Base-by-base conservation (phyloP, 1,140 invertebrate genomes). In the Triops longicaudatus region DNA sequence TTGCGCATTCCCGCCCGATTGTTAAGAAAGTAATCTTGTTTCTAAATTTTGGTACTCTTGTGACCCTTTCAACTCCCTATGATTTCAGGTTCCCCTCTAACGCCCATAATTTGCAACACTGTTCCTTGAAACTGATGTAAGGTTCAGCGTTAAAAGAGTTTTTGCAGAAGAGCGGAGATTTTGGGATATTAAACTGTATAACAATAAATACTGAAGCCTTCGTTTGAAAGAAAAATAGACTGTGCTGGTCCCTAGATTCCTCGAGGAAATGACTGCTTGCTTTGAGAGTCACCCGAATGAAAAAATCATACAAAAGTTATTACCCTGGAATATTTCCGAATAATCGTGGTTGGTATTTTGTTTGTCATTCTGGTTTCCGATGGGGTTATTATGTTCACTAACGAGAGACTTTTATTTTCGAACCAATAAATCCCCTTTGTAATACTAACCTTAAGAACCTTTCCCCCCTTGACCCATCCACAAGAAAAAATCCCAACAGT, bases 191-290 rank as follows among this genome's bases (percentile, higher is more conserved):
- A 7, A 63, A 63, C 50, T 63, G 22, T 63, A 63, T 63, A 63
- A 63, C 50, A 63, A 63, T 63, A 63, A 63, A 63, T 17, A 63
- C 50, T 63, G 50, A 63, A 63, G 50, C 50, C 50, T 63, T 63
- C 50, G 50, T 63, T 63, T 63, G 22, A 63, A 22, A 63, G n/a
- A n/a, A 63, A 63, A 22, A 63, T n/a, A 63, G 14, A 63, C 50
- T 63, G 50, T 63, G 14, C 50, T n/a, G 50, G 22, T 6, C n/a
- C 0, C 50, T 63, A n/a, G 14, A 17, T 63, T 63, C 22, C 31
- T 2, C 31, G 31, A 37, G 31, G 7, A 37, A 37, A 37, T 37
- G 31, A 37, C 7, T 37, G 31, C 31, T 37, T 37, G 31, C 2
- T 37, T 37, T 37, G 31, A 37, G 31, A 37, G 31, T 37, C 31